A percentile compares a stretch with the other conserved stretches of the same genome.
Conservation (phyloP, 2,113 vertebrate genomes). For the Bothrops jararaca region DNA sequence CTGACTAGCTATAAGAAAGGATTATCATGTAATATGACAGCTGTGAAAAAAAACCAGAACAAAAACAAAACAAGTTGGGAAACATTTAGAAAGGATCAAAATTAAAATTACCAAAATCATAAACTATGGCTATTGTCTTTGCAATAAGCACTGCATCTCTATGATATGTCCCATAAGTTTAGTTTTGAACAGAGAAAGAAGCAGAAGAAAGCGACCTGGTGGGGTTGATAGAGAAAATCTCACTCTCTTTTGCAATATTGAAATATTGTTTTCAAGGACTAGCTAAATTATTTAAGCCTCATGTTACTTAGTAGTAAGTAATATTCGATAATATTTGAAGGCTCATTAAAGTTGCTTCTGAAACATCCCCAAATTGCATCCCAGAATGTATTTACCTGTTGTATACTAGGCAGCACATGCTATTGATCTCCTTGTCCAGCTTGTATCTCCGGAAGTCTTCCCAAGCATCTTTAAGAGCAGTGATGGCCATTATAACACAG, state of each 20-base stretch:
- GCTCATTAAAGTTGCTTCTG: not conserved
- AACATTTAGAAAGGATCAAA: not conserved
- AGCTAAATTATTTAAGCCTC: not conserved
- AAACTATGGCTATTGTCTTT: not conserved
- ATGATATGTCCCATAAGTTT: not conserved
- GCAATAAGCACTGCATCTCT: not conserved
- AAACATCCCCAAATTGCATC: not conserved
- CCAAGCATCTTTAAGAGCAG: slow-evolving; percentile 90
- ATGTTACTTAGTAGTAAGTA: not conserved
- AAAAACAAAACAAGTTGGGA: not conserved
- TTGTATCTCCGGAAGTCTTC: slow-evolving; percentile 88
- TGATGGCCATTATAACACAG: slow-evolving; percentile 80
- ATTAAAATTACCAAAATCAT: not conserved
- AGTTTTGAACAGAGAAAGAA: not conserved
- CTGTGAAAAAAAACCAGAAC: not conserved
- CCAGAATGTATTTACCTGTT: slow-evolving; percentile 75
- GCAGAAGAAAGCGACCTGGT: not conserved
- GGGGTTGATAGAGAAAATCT: not conserved
- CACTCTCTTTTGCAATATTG: not conserved
- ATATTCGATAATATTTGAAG: not conserved
- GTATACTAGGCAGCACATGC: slow-evolving; percentile 79
- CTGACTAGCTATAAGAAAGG: not conserved
- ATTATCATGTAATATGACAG: too few relatives aligned
- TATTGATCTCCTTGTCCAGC: slow-evolving; percentile 85
- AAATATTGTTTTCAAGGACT: not conserved